Evolutionary conservation across 2,888 invertebrate genomes (phyloP).

Genomic region (Lepidocyrtoides sp.): DNA sequence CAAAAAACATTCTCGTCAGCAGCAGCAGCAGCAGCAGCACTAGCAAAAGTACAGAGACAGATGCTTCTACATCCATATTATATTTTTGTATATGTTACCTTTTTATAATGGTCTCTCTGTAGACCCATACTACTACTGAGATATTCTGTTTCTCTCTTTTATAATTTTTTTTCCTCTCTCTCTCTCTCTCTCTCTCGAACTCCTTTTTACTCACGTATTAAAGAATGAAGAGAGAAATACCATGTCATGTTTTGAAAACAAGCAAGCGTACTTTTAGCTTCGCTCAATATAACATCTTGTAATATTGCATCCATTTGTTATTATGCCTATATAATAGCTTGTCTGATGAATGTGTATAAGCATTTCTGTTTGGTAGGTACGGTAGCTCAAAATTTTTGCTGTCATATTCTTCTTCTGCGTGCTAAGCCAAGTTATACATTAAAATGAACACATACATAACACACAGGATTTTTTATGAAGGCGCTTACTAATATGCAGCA

Average conservation of each 20-base stretch:
- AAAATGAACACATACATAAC: conserved; percentile 1
- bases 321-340: background rate
- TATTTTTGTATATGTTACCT: background rate
- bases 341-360: background rate
- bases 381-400: conserved; percentile 22
- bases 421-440: background rate
- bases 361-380: conserved; percentile 19
- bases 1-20: conserved; percentile 8
- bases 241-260: conserved; percentile 33
- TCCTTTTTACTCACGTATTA: background rate
- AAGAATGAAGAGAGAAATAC: conserved; percentile 23
- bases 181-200: background rate
- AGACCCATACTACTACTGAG: conserved; percentile 8
- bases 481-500: background rate
- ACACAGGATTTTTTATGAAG: background rate
- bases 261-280: conserved; percentile 53
- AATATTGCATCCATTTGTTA: background rate
- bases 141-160: background rate
- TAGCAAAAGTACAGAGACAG: background rate
- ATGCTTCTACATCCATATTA: background rate
- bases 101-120: background rate
- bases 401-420: conserved; percentile 29
- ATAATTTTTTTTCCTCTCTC: background rate
- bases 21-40: too few relatives aligned
- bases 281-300: background rate